Percentiles rank a stretch among this genome's conserved stretches.
Conservation (phyloP, 2,888 invertebrate species). For the Tenodera sinensis region DNA sequence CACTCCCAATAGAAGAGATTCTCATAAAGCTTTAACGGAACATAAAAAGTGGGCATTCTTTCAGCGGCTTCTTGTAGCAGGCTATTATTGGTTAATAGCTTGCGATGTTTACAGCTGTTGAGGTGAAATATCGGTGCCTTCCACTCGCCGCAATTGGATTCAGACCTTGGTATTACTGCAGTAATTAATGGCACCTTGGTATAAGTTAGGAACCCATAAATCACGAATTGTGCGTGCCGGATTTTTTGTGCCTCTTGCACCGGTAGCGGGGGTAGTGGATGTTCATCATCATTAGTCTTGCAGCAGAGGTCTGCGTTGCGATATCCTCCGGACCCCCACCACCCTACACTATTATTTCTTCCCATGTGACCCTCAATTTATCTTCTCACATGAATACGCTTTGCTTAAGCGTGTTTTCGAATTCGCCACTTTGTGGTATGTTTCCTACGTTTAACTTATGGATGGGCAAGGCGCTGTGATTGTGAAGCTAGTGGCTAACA, state of each 20-base stretch:
- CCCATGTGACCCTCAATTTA: not conserved
- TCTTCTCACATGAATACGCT: not conserved
- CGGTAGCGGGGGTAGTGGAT: not conserved
- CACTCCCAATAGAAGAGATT: too few species aligned
- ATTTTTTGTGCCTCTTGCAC: not conserved
- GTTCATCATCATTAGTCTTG: not conserved
- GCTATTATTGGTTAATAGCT: not conserved
- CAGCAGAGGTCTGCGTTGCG: not conserved
- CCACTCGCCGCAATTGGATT: not conserved
- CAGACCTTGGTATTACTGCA: not conserved
- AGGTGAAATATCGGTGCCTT: not conserved
- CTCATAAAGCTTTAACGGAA: too few species aligned
- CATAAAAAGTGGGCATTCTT: too few species aligned
- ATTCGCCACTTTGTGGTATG: not conserved
- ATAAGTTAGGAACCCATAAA: not conserved
- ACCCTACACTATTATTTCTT: not conserved
- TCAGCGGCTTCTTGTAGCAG: not conserved
- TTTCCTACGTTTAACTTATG: not conserved
- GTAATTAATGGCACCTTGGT: not conserved
- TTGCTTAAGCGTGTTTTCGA: not conserved
- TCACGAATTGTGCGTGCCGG: not conserved
- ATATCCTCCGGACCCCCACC: not conserved
- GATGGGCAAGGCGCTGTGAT: not conserved
- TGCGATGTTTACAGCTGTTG: not conserved
- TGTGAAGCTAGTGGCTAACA: not conserved